Evolutionary conservation across 2,888 invertebrate species (phyloP), one percentile per base, ranked within the genome.

Genomic region (Platycheirus rosarum): DNA sequence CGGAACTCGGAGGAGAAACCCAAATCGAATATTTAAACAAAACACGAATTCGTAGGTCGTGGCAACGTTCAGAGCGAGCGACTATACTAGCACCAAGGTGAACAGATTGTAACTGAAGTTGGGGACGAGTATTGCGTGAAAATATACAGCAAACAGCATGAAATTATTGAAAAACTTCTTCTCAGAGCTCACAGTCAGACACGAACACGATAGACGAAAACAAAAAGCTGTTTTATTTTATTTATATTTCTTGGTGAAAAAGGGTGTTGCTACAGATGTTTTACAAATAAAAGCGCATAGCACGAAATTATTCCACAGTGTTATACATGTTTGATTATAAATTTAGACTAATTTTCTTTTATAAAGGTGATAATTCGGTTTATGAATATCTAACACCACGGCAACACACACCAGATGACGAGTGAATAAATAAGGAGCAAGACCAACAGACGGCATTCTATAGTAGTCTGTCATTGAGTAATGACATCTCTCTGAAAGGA

Each of bases 51-150:
- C 20, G 35, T 23, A 13, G 14, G 32, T 26, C 0, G 23, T 23
- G 23, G 6, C 4, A 13, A 20, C 40, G 55, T 20, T 37, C 35
- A 1, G 51, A 51, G 51, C 37, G 32, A 14, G 32, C 70, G 53
- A 71, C 60, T 60, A 29, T 69, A 55, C 63, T 66, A 71, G 60
- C 65, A 76, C 76, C 40, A 76, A 76, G 65, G 65, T 70, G 70
- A 80, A 53, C 70, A 60, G 53, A 80, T 66, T 70, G 32, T 40
- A 46, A 80, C 80, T 80, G 76, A 80, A 46, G 40, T 53, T 48
- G 48, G 32, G 48, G 26, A 42, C 40, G 14, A 62, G 55, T 8
- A 63, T 62, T 55, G 32, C 48, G 37, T 74, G 55, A 79, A 79
- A 65, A 71, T 71, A 71, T 51, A 71, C 77, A 23, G 23, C 18